Evolutionary conservation across 1,140 invertebrate species (phyloP).

Genomic region (Caenorhabditis brenneri): DNA sequence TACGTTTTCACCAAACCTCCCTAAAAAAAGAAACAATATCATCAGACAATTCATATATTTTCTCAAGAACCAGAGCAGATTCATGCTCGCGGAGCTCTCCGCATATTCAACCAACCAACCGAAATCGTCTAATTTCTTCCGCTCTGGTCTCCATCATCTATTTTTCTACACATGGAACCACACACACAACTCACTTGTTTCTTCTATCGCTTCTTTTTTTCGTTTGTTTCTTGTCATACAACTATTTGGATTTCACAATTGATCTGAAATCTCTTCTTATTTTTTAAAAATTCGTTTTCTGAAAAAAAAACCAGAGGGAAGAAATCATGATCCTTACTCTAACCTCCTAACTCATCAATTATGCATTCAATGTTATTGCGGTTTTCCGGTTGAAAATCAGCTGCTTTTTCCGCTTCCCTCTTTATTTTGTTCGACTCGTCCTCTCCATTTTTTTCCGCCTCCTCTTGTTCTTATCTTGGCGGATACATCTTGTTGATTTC

Average conservation of each 20-base stretch:
- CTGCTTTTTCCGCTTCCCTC: conserved; percentile 30
- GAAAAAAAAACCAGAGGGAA: not conserved
- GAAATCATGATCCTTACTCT: conserved; percentile 7
- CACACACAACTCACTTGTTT: conserved; percentile 28
- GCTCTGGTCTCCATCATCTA: conserved; percentile 40
- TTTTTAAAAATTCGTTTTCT: no score
- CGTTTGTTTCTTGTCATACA: not conserved
- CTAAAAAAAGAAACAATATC: conserved; percentile 10
- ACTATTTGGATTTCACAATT: not conserved
- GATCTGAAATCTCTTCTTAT: not conserved
- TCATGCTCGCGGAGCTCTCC: conserved; percentile 13
- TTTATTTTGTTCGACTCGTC: not conserved
- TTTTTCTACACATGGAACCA: not conserved
- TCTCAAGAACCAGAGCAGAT: conserved; percentile 1
- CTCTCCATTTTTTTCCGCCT: not conserved
- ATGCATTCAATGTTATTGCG: conserved; percentile 27
- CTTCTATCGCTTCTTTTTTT: conserved; percentile 20
- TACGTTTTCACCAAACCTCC: no score
- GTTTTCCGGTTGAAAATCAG: conserved; percentile 36
- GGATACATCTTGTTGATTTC: conserved; percentile 42
- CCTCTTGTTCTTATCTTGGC: conserved; percentile 14
- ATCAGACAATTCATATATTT: conserved; percentile 23
- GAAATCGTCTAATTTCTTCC: conserved; percentile 42
- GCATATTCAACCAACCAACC: conserved; percentile 42
- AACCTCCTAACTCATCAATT: conserved; percentile 29